Percentiles rank a stretch among this genome's conserved stretches.
phyloP scores from a whole-genome alignment of 2,888 invertebrate species.

The Drymonia ruficornis region DNA sequence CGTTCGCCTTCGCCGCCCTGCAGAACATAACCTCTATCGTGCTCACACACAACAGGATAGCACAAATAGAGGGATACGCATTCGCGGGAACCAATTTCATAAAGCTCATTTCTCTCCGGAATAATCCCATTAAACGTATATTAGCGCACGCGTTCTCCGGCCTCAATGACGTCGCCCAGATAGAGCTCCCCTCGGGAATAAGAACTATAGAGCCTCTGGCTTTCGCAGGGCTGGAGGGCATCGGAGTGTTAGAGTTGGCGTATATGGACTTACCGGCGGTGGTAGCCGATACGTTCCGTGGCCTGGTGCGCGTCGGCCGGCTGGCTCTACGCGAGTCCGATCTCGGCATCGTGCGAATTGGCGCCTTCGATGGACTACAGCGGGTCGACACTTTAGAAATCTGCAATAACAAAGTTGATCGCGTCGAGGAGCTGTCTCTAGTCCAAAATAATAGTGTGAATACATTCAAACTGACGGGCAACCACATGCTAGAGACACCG shows the following conservation, averaged over 20 bases:
- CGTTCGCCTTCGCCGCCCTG: slow-evolving; percentile 93
- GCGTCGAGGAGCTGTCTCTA: slow-evolving; percentile 90
- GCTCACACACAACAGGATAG: slow-evolving; percentile 89
- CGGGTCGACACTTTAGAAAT: slow-evolving; percentile 90
- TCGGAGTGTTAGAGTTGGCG: slow-evolving; percentile 92
- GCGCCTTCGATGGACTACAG: slow-evolving; percentile 91
- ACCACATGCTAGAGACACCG: slow-evolving; percentile 93
- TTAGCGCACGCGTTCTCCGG: slow-evolving; percentile 94
- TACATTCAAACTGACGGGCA: slow-evolving; percentile 90
- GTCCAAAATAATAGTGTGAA: slow-evolving; percentile 89
- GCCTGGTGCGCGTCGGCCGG: slow-evolving; percentile 89
- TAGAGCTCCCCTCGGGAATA: slow-evolving; percentile 93
- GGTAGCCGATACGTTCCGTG: slow-evolving; percentile 89
- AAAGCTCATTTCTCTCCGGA: slow-evolving; percentile 91
- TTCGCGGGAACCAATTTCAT: slow-evolving; percentile 95
- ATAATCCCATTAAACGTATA: slow-evolving; percentile 93
- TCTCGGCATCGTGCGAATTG: slow-evolving; percentile 89
- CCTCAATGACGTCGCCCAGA: slow-evolving; percentile 91
- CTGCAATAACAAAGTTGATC: slow-evolving; percentile 93
- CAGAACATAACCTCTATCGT: slow-evolving; percentile 91
- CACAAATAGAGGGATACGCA: slow-evolving; percentile 89
- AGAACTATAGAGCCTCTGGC: slow-evolving; percentile 90
- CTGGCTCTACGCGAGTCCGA: slow-evolving; percentile 93
- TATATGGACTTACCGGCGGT: slow-evolving; percentile 93
- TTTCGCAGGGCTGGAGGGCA: slow-evolving; percentile 92